Evolutionary conservation across 1,140 invertebrate species (phyloP).

Genomic region (Protaetia brevitarsis): DNA sequence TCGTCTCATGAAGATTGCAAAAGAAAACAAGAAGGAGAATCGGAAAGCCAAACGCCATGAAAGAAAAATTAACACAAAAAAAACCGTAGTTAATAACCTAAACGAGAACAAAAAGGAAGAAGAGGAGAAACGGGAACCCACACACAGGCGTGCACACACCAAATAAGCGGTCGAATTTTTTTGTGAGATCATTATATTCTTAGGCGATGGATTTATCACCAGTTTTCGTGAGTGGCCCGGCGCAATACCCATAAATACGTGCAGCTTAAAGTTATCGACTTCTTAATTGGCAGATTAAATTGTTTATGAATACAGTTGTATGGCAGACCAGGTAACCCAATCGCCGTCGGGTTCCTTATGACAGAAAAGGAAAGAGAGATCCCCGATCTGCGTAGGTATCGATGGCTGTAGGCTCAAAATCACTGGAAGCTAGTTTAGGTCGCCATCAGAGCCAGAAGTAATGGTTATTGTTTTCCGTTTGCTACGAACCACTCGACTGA

Average conservation of each 20-base stretch:
- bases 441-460: neutral
- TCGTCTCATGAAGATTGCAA: neutral
- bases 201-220: conserved; percentile 38
- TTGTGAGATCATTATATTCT: conserved; percentile 31
- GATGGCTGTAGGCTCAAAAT: conserved; percentile 3
- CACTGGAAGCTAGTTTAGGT: conserved; percentile 21
- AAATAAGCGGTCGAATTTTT: conserved; percentile 21
- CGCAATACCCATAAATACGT: conserved; percentile 38
- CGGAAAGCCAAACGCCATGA: neutral
- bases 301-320: conserved; percentile 38
- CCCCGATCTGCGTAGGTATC: neutral
- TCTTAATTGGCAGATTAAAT: conserved; percentile 42
- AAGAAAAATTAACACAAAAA: neutral
- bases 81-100: neutral
- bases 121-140: conserved; percentile 28
- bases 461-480: conserved; percentile 19
- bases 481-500: neutral
- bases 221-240: conserved; percentile 29
- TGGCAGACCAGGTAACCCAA: conserved; percentile 33
- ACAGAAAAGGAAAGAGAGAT: neutral
- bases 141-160: conserved; percentile 21
- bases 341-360: conserved; percentile 27
- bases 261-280: conserved; percentile 38
- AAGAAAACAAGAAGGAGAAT: neutral
- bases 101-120: conserved; percentile 26